Evolutionary conservation across 2,888 invertebrate genomes (phyloP).

Genomic region (Noctua comes): DNA sequence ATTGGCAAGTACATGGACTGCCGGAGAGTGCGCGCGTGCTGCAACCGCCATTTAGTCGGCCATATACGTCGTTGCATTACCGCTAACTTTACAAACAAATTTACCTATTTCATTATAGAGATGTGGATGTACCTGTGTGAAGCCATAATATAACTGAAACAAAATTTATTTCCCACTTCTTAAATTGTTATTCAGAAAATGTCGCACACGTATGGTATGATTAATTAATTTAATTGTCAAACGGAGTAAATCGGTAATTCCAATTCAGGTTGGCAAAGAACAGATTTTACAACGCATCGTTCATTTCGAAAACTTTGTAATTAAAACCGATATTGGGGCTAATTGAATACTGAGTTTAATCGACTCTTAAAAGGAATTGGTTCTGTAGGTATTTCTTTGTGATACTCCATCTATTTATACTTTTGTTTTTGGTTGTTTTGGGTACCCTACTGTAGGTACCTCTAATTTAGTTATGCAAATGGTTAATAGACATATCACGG

Average conservation of each 20-base stretch:
- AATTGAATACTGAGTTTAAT: constrained; percentile 13
- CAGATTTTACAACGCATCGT: constrained; percentile 28
- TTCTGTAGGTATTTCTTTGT: neutral
- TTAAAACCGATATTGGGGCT: constrained; percentile 19
- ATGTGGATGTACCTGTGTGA: neutral
- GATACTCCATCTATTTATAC: neutral
- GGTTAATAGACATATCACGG: neutral
- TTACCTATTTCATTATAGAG: neutral
- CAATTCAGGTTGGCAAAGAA: constrained; percentile 38
- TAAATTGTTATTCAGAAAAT: constrained; percentile 24
- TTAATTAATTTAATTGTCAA: constrained; percentile 42
- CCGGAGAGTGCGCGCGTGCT: neutral
- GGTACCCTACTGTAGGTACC: neutral
- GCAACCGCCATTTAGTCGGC: no score
- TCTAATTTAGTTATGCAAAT: neutral
- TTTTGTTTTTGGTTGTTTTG: neutral
- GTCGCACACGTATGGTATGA: constrained; percentile 5
- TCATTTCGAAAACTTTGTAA: constrained; percentile 30
- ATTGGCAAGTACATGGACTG: neutral
- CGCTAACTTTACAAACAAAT: neutral
- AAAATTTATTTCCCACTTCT: neutral
- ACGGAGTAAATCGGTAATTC: constrained; percentile 44
- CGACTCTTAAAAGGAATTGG: neutral
- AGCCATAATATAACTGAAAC: neutral
- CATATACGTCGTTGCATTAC: neutral